Conservation (phyloP, 2,113 vertebrate genomes). For the Murina feae region DNA sequence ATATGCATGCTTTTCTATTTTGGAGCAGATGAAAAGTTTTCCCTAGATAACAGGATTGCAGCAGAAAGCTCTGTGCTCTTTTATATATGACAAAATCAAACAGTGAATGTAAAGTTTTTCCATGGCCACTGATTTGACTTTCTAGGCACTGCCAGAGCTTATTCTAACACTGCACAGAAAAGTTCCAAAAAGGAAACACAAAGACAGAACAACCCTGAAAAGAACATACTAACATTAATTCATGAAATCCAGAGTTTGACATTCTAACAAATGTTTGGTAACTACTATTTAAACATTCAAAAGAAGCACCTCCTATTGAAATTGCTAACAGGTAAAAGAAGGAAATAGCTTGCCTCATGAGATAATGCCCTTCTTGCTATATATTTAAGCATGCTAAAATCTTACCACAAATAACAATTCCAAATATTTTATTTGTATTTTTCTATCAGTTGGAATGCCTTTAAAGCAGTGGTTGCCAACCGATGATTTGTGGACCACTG, state of each 20-base stretch:
- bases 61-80: slow-evolving; percentile 12
- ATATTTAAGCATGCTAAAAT: not conserved
- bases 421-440: not conserved
- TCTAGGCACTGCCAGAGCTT: not conserved
- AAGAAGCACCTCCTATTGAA: slow-evolving; percentile 10
- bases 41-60: not conserved
- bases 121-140: not conserved
- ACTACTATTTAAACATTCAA: not conserved
- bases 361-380: not conserved
- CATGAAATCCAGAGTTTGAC: not conserved
- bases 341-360: slow-evolving; percentile 29
- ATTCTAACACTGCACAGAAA: slow-evolving; percentile 15
- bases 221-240: slow-evolving; percentile 15
- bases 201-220: slow-evolving; percentile 21
- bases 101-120: not conserved
- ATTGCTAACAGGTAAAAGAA: slow-evolving; percentile 14
- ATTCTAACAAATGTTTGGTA: slow-evolving; percentile 12
- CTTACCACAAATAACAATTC: not conserved
- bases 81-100: slow-evolving; percentile 7
- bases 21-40: not conserved
- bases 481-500: too few relatives aligned
- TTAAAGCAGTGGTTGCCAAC: not conserved
- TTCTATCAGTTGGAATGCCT: not conserved
- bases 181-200: not conserved
- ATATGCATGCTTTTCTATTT: slow-evolving; percentile 5